phyloP scores from a whole-genome alignment of 1,140 invertebrate species.

The Panagrolaimus sp. region DNA sequence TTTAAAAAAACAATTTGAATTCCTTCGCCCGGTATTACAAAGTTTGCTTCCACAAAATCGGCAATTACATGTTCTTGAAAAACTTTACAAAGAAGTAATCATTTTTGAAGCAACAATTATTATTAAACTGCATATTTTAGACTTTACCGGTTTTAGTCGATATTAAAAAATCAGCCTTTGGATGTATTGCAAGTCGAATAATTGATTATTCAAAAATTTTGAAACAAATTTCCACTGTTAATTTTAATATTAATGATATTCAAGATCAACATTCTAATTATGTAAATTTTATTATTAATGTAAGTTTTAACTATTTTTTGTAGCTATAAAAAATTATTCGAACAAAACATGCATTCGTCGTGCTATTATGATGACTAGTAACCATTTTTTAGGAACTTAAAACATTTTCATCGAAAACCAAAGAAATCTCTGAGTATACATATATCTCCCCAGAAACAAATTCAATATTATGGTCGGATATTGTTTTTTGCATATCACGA shows the following conservation, averaged over 20 bases:
- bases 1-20: slow-evolving; percentile 77
- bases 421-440: slow-evolving; percentile 21
- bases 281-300: slow-evolving; percentile 63
- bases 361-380: no score
- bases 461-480: slow-evolving; percentile 75
- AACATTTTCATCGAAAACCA: slow-evolving; percentile 33
- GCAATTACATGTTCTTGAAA: slow-evolving; percentile 55
- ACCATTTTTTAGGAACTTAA: slow-evolving; percentile 31
- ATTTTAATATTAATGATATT: slow-evolving; percentile 88
- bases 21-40: slow-evolving; percentile 74
- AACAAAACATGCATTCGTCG: no score
- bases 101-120: background rate
- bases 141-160: slow-evolving; percentile 64
- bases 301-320: no score
- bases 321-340: no score
- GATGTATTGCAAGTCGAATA: slow-evolving; percentile 72
- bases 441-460: slow-evolving; percentile 35
- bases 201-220: slow-evolving; percentile 76
- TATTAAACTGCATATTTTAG: slow-evolving; percentile 42
- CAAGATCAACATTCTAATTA: slow-evolving; percentile 89
- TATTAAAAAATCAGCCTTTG: slow-evolving; percentile 76
- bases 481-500: slow-evolving; percentile 75
- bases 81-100: slow-evolving; percentile 50
- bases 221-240: slow-evolving; percentile 74
- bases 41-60: slow-evolving; percentile 58